Evolutionary conservation across 2,797 vertebrate species (phyloP).

Genomic region (Xiphorhynchus erythropygius): DNA sequence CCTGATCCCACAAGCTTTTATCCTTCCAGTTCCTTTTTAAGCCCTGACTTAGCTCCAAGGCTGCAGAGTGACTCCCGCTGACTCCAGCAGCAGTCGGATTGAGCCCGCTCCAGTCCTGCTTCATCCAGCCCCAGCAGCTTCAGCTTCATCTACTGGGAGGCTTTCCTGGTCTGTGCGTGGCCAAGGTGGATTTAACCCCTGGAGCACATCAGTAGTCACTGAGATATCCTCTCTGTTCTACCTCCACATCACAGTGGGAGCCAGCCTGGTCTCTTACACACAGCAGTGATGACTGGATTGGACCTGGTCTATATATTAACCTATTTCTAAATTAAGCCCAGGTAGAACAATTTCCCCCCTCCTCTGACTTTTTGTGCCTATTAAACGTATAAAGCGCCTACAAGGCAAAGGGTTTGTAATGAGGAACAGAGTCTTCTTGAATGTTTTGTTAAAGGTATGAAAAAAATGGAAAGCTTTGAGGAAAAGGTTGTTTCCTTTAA

Average conservation of each 20-base stretch:
- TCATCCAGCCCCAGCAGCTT: neutral
- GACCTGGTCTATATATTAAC: neutral
- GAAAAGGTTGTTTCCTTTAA: neutral
- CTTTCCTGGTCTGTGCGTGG: neutral
- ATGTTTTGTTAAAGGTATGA: neutral
- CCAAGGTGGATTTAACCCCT: neutral
- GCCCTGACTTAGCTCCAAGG: constrained; percentile 42
- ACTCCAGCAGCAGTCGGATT: neutral
- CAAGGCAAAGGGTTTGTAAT: neutral
- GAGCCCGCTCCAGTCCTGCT: neutral
- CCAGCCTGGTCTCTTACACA: neutral
- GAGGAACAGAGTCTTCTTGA: neutral
- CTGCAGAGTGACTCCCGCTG: neutral
- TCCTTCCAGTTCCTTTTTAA: constrained; percentile 45
- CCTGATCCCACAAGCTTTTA: constrained; percentile 48
- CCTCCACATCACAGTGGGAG: neutral
- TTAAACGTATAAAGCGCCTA: neutral
- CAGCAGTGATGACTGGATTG: neutral
- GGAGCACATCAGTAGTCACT: neutral
- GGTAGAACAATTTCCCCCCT: neutral
- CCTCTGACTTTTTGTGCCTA: neutral
- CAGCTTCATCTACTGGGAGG: neutral
- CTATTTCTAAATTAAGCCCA: neutral
- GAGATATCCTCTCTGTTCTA: neutral
- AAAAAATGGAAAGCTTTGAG: neutral